These are phyloP conservation scores for Amphipyra berbera DNA, from an alignment of 2,888 invertebrate genomes.

Conservation along the genomic window DNA sequence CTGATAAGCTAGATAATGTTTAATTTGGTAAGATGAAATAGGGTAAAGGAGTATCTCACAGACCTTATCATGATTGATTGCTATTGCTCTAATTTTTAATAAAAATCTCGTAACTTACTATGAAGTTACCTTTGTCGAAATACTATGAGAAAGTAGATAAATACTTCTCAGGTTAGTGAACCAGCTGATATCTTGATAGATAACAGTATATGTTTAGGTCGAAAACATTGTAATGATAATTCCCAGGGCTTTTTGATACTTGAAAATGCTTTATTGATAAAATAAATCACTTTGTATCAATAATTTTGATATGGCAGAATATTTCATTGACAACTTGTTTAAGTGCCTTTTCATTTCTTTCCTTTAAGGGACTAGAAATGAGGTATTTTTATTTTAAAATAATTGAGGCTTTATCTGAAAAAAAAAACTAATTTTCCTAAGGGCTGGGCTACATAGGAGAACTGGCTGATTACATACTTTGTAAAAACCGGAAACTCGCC, in stretches of 20 bases:
- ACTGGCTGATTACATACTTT: too few species aligned
- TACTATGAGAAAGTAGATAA: constrained; percentile 50
- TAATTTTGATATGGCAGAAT: too few species aligned
- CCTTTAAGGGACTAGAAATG: too few species aligned
- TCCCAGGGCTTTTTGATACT: constrained; percentile 13
- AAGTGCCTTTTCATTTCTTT: too few species aligned
- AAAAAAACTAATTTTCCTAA: too few species aligned
- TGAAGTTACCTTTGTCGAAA: constrained; percentile 21
- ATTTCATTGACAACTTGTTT: too few species aligned
- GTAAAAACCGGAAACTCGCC: too few species aligned
- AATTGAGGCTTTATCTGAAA: too few species aligned
- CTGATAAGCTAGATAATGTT: background rate
- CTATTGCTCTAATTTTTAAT: constrained; percentile 18
- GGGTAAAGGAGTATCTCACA: background rate
- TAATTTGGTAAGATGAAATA: background rate
- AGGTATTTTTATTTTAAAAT: too few species aligned
- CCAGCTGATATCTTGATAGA: constrained; percentile 62
- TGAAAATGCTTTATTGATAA: constrained; percentile 1
- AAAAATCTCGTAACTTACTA: constrained; percentile 12
- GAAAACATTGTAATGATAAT: constrained; percentile 35
- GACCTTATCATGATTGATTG: constrained; percentile 38
- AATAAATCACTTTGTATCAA: too few species aligned
- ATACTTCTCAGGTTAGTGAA: constrained; percentile 64
- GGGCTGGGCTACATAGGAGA: too few species aligned
- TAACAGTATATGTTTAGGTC: constrained; percentile 57